Evolutionary conservation across 2,113 vertebrate genomes (phyloP), one percentile per base, ranked within the genome.

Genomic region (Oncorhynchus masou): DNA sequence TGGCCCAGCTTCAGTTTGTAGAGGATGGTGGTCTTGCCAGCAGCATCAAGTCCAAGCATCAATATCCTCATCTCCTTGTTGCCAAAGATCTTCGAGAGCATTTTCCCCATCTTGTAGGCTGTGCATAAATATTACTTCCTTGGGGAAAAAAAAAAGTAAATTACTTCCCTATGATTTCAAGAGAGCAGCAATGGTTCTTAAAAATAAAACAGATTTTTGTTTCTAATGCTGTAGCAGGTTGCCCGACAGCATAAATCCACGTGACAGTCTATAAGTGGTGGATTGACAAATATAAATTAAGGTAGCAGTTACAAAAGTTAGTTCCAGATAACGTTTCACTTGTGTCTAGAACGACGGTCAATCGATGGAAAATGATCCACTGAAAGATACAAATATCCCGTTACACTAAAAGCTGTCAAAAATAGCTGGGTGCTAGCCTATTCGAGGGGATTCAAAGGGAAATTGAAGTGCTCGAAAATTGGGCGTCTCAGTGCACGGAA

Each of bases 21-120:
- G 74, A 99, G 91, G 84, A 99, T 97, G 62, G 98, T 99, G 0
- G 98, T 99, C 92, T 99, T 99, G 45, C 97, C 97, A 2, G 98
- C 97, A 4, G 97, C 98, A 84, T 99, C 98, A 91, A 99, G 94
- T 90, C 98, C 98, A 87, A 99, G 93, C 98, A 99, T 99, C 94
- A 99, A 90, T 94, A 99, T 98, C 91, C 98, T 96, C 97, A 99
- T 99, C 91, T 99, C 98, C 93, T 99, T 99, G 96, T 98, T 99
- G 85, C 97, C 97, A 88, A 99, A 99, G 88, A 99, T 97, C 93
- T 98, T 99, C 79, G 98, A 98, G 57, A 99, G 93, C 94, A 98
- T 92, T 92, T 99, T 99, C 91, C 98, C 98, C 97, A 99, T 99
- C 84, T 91, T 96, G 94, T 88, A 85, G 90, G 77, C 71, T 90